Conservation (phyloP, 2,888 invertebrate genomes). For the Drepanosiphum platanoidis region DNA sequence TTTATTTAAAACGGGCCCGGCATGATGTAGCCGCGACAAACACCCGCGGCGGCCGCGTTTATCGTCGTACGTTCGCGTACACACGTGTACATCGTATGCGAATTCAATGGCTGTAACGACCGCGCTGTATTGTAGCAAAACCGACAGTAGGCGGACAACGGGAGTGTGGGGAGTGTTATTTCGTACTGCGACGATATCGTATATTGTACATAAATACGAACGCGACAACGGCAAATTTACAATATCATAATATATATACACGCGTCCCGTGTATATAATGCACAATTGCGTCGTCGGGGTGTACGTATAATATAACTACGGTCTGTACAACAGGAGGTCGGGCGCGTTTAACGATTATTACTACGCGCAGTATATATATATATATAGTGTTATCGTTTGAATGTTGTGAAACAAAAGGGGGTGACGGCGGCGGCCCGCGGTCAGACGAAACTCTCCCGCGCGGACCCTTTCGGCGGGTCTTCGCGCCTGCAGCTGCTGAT, state of each 20-base stretch:
- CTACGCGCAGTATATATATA: neutral
- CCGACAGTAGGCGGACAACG: too few relatives aligned
- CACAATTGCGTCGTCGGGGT: neutral
- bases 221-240: neutral
- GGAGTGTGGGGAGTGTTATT: neutral
- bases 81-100: too few relatives aligned
- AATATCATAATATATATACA: neutral
- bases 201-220: neutral
- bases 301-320: neutral
- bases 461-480: slow-evolving; percentile 35
- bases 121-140: too few relatives aligned
- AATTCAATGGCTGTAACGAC: too few relatives aligned
- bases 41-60: too few relatives aligned
- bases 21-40: too few relatives aligned
- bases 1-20: too few relatives aligned
- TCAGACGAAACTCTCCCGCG: slow-evolving; percentile 2
- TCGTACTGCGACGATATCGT: too few relatives aligned
- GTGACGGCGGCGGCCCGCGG: neutral
- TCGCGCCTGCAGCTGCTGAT: slow-evolving; percentile 3
- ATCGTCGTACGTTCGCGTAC: too few relatives aligned
- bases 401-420: slow-evolving; percentile 46
- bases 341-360: slow-evolving; percentile 48
- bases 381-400: slow-evolving; percentile 17
- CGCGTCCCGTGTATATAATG: too few relatives aligned
- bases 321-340: neutral